Conservation (phyloP, 2,113 vertebrate genomes). For the Melospiza georgiana region DNA sequence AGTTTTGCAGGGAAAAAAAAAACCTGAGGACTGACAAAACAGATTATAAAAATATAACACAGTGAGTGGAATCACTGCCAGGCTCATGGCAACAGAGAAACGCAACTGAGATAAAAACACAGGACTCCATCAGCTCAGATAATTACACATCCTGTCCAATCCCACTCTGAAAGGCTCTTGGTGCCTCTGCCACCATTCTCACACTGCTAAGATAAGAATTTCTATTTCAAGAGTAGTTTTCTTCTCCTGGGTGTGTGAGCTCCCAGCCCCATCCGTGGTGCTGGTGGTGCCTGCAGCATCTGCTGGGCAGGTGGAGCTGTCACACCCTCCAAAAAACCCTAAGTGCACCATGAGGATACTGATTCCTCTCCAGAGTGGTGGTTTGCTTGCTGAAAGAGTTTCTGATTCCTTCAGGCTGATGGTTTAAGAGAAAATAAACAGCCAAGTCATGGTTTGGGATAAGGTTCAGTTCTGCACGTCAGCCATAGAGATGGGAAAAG, state of each 20-base stretch:
- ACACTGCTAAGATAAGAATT: not conserved
- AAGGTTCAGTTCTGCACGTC: not conserved
- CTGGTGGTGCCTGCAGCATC: not conserved
- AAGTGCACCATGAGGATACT: accelerated
- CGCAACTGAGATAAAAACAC: not conserved
- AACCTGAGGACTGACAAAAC: not conserved
- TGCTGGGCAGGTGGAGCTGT: not conserved
- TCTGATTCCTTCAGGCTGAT: not conserved
- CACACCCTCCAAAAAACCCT: not conserved
- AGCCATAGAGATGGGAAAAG: not conserved
- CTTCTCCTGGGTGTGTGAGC: not conserved
- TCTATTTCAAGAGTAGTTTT: conserved; percentile 43
- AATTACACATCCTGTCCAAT: not conserved
- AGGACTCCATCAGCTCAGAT: not conserved
- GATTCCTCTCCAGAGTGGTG: not conserved
- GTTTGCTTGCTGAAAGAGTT: not conserved
- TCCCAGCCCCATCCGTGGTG: not conserved
- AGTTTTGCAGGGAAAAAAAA: not conserved
- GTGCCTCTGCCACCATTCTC: conserved; percentile 12
- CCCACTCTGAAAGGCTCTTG: not conserved
- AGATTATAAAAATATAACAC: not conserved
- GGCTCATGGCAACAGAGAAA: not conserved
- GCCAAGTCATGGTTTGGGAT: not conserved
- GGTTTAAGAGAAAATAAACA: not conserved
- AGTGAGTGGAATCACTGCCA: not conserved